Base-by-base conservation (phyloP, 2,113 vertebrate genomes). In the Lathamus discolor region DNA sequence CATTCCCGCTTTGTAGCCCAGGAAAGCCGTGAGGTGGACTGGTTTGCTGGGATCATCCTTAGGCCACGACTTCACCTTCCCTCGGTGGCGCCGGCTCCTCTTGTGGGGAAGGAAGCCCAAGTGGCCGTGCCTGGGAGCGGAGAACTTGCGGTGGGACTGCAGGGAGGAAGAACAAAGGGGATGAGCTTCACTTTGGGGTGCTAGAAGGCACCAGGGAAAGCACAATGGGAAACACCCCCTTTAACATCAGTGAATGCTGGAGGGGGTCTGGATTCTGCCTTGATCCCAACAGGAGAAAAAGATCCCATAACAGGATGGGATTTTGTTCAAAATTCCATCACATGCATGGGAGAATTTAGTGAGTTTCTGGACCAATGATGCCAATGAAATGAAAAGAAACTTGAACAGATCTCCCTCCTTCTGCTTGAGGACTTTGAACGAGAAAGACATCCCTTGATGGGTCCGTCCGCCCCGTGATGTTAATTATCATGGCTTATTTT, bases 1-100 rank as follows among this genome's bases (percentile, higher is more conserved):
- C 98, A 98, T 98, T 27, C 98, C 98, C 0, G 98, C 98, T 92
- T 98, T 98, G 94, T 98, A 98, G 89, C 98, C 98, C 96, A 98
- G 96, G 95, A 98, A 98, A 51, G 98, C 98, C 0, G 98, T 98
- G 89, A 98, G 95, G 89, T 98, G 98, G 7, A 98, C 97, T 0
- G 98, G 98, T 79, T 90, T 97, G 88, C 95, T 98, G 82, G 98
- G 98, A 77, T 98, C 98, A 19, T 98, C 98, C 83, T 97, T 97
- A 7, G 98, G 98, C 98, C 98, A 98, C 0, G 98, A 96, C 97
- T 98, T 98, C 96, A 98, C 98, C 87, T 98, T 98, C 59, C 98
- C 98, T 7, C 98, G 97, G 92, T 98, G 98, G 62, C 98, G 96
- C 10, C 62, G 72, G 93, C 98, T 98, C 70, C 98, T 94, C 89